Conservation (phyloP, 1,140 invertebrate genomes). For the Drosophila gunungcola region DNA sequence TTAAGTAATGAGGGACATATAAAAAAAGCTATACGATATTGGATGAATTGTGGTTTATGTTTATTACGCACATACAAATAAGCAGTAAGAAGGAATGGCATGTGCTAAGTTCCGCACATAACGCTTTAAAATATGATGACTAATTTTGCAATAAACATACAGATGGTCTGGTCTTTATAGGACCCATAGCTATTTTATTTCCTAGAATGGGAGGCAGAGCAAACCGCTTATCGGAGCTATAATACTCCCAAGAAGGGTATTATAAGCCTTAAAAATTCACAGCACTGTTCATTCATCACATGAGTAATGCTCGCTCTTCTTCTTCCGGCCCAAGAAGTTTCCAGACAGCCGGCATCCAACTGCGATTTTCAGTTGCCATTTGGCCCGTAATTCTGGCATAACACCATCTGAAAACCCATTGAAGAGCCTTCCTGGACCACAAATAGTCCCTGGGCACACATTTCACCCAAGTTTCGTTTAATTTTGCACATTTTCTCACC, state of each 20-base stretch:
- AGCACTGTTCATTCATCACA: slow-evolving; percentile 61
- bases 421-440: not conserved
- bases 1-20: too few species aligned
- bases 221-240: fast-evolving
- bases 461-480: slow-evolving; percentile 15
- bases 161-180: not conserved
- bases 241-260: not conserved
- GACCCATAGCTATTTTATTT: too few species aligned
- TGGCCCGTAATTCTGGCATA: not conserved
- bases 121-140: slow-evolving; percentile 3
- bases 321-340: slow-evolving; percentile 70
- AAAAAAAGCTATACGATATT: too few species aligned
- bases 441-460: slow-evolving; percentile 11
- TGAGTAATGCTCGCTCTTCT: slow-evolving; percentile 66
- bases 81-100: not conserved
- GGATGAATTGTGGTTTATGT: not conserved
- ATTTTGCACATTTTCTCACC: slow-evolving; percentile 87
- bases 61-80: too few species aligned
- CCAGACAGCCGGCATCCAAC: slow-evolving; percentile 75
- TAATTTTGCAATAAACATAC: not conserved
- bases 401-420: not conserved
- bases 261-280: slow-evolving; percentile 18
- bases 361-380: slow-evolving; percentile 48
- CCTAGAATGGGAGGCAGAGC: not conserved
- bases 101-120: not conserved